A percentile compares a stretch with the other conserved stretches of the same genome.
Evolutionary conservation across 2,113 vertebrate species (phyloP).

Genomic region (Ranitomeya variabilis): DNA sequence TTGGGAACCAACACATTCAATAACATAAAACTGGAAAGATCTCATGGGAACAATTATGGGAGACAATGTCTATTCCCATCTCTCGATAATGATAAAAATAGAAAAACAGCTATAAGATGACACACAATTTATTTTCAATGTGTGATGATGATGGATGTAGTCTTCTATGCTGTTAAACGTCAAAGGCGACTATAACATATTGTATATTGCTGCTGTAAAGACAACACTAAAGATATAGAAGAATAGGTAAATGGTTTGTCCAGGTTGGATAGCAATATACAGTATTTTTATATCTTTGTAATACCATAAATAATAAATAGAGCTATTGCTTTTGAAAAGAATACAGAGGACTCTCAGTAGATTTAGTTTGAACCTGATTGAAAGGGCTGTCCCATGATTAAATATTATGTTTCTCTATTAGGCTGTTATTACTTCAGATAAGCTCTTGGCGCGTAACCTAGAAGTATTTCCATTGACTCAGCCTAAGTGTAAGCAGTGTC

Average conservation of each 20-base stretch:
- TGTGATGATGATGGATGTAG: constrained; percentile 7
- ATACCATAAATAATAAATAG: neutral
- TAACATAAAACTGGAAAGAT: neutral
- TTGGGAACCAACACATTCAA: neutral
- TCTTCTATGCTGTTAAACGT: neutral
- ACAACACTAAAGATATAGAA: neutral
- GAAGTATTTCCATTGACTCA: too few species aligned
- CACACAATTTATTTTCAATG: constrained; percentile 1
- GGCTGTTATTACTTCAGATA: too few species aligned
- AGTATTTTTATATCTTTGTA: neutral
- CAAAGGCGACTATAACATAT: neutral
- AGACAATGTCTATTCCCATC: neutral
- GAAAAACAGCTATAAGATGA: neutral
- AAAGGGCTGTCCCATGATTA: neutral
- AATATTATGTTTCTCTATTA: neutral
- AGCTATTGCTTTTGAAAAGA: neutral
- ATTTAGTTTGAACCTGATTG: neutral
- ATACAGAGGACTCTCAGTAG: neutral
- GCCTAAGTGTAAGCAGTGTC: neutral
- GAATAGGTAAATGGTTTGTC: neutral
- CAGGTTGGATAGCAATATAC: neutral
- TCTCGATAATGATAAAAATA: constrained; percentile 14
- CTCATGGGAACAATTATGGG: constrained; percentile 11
- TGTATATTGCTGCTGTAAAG: constrained; percentile 1
- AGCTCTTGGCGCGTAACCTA: too few species aligned